Percentiles rank a stretch among this genome's conserved stretches.
phyloP scores from a whole-genome alignment of 2,888 invertebrate genomes.

The Mesochorus sp. region DNA sequence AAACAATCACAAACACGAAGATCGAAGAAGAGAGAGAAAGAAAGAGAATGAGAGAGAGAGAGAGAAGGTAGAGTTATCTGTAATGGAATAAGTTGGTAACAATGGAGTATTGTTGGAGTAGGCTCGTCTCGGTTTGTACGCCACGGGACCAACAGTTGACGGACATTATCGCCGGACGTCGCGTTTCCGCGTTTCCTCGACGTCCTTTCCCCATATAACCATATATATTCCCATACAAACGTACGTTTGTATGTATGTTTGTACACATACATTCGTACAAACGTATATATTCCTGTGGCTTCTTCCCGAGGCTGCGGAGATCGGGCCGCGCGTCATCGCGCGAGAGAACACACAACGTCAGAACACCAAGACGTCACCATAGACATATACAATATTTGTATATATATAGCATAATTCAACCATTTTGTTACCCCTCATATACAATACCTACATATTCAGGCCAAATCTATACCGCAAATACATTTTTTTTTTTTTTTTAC shows the following conservation, averaged over 20 bases:
- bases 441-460: no score
- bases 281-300: background rate
- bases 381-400: background rate
- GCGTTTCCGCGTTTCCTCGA: constrained; percentile 77
- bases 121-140: constrained; percentile 72
- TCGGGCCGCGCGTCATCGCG: constrained; percentile 39
- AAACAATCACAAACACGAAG: no score
- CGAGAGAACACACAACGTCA: constrained; percentile 40
- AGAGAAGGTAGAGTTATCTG: constrained; percentile 78
- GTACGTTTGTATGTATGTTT: background rate
- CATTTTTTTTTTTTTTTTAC: background rate
- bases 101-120: constrained; percentile 80
- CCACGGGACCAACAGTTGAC: constrained; percentile 73
- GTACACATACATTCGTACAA: background rate
- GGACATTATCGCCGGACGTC: constrained; percentile 82
- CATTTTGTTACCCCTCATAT: no score
- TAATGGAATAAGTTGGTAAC: constrained; percentile 83
- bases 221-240: background rate
- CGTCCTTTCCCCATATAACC: constrained; percentile 50
- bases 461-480: constrained; percentile 19
- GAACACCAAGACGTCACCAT: constrained; percentile 51
- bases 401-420: no score
- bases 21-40: constrained; percentile 48
- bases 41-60: constrained; percentile 60
- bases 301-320: constrained; percentile 33